Base-by-base conservation (phyloP, 2,113 vertebrate genomes). In the Phyllostomus discolor region DNA sequence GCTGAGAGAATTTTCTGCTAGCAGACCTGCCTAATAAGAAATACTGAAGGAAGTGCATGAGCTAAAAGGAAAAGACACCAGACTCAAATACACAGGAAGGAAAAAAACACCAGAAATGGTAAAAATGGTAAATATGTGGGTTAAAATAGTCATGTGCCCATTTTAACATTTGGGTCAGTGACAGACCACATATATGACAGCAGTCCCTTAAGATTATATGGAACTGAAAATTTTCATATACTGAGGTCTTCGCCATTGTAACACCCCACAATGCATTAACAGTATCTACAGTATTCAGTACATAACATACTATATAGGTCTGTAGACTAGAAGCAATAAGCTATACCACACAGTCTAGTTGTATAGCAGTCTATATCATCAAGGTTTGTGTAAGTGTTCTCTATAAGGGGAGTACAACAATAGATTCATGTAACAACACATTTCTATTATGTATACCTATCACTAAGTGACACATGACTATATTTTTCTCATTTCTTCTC, bases 401-500 rank as follows among this genome's bases (percentile, higher is more conserved):
- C 54, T 59, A 35, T 26, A 38, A 59, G 59, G 24, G 59, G 38
- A 62, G 79, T 17, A 41, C 79, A 38, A 38, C 20, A 41, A 57
- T 26, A 24, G 41, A 81, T 59, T 57, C 3, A 7, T 35, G 1
- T 31, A 59, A 59, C 22, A 35, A 15, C 79, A 81, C 14, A 41
- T 43, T 26, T 38, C 54, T 62, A 59, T 81, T 26, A 59, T 19
- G 35, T 31, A 81, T 41, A 35, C 79, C 26, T 8, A 31, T 81
- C 54, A 76, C 33, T 50, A 81, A 81, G n/a, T 38, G 35, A 81
- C 35, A 15, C 54, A 59, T 59, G 35, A 41, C 78, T 59, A 28
- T 26, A 46, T 46, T 88, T 91, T 89, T 89, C 66, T 93, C 38
- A 59, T 84, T 80, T 85, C 54, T 92, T 94, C 69, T 87, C 52